Conservation (phyloP, 2,797 vertebrate genomes). For the Eidolon dupreanum region DNA sequence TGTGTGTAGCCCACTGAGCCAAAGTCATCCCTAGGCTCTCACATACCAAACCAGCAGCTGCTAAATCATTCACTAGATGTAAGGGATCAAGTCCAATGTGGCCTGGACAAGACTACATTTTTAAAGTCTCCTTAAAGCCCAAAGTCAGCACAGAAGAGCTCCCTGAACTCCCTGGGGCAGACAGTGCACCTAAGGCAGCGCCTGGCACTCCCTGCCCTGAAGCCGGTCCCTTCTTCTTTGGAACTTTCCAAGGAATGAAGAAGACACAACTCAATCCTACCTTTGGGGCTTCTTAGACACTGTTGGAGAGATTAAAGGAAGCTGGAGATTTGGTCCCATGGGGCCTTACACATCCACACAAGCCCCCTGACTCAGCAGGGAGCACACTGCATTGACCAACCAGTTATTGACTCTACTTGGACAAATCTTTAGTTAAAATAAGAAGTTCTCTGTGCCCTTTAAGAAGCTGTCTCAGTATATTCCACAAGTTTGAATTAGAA, state of each 20-base stretch:
- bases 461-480: background rate
- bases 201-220: background rate
- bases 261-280: background rate
- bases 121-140: background rate
- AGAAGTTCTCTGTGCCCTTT: background rate
- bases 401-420: background rate
- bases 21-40: background rate
- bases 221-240: background rate
- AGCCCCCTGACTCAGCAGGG: background rate
- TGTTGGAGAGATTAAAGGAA: background rate
- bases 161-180: background rate
- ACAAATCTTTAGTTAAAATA: background rate
- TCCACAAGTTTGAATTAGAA: background rate
- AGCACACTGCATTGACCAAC: background rate
- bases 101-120: background rate
- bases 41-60: background rate
- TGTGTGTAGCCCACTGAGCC: background rate
- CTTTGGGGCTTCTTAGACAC: background rate
- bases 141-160: background rate
- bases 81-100: background rate
- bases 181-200: background rate
- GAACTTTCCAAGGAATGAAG: background rate
- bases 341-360: background rate
- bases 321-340: background rate
- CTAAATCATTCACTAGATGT: background rate